Conservation (phyloP, 2,888 invertebrate genomes). For the Penaeus monodon region DNA sequence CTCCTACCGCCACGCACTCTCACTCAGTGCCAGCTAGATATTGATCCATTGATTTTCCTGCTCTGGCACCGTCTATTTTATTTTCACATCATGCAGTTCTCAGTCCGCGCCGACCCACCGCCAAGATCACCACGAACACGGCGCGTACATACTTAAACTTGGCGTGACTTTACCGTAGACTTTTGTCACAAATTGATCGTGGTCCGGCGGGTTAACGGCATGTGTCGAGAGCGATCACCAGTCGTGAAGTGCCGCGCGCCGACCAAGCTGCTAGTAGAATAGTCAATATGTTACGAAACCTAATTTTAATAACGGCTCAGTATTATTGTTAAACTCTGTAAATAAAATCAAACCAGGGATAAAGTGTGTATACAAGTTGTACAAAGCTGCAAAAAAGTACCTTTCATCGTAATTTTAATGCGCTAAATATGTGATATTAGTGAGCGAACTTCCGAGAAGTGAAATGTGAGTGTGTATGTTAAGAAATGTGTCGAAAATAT, state of each 20-base stretch:
- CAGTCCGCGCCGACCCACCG: constrained; percentile 45
- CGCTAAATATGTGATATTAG: constrained; percentile 29
- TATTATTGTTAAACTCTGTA: constrained; percentile 22
- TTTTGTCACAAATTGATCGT: constrained; percentile 49
- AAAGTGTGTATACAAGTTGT: constrained; percentile 25
- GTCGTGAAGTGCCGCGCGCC: background rate
- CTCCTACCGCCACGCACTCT: constrained; percentile 54
- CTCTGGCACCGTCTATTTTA: constrained; percentile 50
- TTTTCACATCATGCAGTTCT: constrained; percentile 56
- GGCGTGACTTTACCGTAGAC: constrained; percentile 48
- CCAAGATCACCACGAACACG: constrained; percentile 28
- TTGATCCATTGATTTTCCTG: constrained; percentile 59
- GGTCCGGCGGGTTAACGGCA: background rate
- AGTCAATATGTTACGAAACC: constrained; percentile 20
- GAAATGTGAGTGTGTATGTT: constrained; percentile 22
- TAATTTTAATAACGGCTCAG: constrained; percentile 27
- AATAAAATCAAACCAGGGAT: constrained; percentile 17
- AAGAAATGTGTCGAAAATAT: constrained; percentile 9
- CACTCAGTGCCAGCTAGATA: constrained; percentile 54
- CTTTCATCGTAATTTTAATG: constrained; percentile 13
- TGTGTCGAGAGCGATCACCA: constrained; percentile 3
- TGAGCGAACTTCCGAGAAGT: constrained; percentile 1
- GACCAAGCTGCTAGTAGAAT: too few relatives aligned
- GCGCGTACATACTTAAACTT: constrained; percentile 48
- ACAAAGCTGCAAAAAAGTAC: constrained; percentile 8